These are phyloP conservation scores for Oreocharis arfaki DNA, from an alignment of 2,113 vertebrate genomes.

Conservation along the genomic window DNA sequence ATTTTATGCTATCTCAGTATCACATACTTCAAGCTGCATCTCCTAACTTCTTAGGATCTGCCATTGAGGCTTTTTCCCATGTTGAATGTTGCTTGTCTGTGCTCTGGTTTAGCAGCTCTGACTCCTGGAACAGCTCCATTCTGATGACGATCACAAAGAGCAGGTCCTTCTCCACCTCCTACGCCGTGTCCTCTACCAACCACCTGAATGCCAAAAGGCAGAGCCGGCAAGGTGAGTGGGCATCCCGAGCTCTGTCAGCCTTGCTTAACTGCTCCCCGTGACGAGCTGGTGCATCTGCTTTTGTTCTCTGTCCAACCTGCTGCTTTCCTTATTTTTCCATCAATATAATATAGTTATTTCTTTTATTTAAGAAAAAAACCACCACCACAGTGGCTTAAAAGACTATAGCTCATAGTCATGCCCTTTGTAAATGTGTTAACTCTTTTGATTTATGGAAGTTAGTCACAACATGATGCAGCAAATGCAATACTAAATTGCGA, in stretches of 20 bases:
- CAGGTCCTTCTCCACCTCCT: constrained; percentile 86
- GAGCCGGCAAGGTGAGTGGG: constrained; percentile 74
- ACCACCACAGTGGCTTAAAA: not conserved
- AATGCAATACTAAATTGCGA: not conserved
- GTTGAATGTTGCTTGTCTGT: not conserved
- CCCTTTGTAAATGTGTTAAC: not conserved
- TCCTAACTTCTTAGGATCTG: not conserved
- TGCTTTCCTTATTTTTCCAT: not conserved
- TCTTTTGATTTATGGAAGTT: not conserved
- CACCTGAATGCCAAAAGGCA: constrained; percentile 84
- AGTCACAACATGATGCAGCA: not conserved
- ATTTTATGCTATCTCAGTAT: not conserved
- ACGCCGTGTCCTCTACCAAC: constrained; percentile 77
- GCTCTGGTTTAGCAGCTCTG: constrained; percentile 62
- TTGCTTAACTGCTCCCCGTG: fast-evolving
- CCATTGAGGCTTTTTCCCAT: not conserved
- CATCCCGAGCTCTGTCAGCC: not conserved
- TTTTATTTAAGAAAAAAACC: not conserved
- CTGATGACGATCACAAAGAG: constrained; percentile 87
- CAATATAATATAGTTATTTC: not conserved
- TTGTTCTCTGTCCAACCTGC: not conserved
- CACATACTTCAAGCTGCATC: not conserved
- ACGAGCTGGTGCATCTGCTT: not conserved
- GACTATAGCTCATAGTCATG: not conserved
- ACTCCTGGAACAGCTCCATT: constrained; percentile 83